phyloP scores from a whole-genome alignment of 2,113 vertebrate species.

The Sturnira hondurensis region DNA sequence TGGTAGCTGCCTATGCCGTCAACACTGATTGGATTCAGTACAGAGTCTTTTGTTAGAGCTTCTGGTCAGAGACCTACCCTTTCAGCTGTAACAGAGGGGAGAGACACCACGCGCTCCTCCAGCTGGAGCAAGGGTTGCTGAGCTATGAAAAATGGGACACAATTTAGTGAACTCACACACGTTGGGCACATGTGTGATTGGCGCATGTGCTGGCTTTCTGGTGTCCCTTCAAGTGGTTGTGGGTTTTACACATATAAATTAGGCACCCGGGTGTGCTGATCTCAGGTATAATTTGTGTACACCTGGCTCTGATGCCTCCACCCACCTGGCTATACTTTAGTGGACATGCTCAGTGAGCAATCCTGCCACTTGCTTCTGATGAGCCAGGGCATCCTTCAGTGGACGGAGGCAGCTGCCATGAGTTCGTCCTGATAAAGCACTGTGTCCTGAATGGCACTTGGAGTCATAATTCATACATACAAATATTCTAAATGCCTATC shows the following conservation, averaged over 20 bases:
- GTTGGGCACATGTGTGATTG: neutral
- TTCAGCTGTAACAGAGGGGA: neutral
- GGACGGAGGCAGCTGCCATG: neutral
- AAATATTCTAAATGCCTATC: neutral
- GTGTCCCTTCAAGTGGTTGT: neutral
- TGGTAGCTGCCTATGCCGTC: neutral
- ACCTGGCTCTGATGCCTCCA: neutral
- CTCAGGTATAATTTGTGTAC: neutral
- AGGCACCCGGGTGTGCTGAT: neutral
- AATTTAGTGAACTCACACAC: neutral
- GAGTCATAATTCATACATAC: neutral
- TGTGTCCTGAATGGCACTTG: neutral
- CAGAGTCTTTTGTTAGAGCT: neutral
- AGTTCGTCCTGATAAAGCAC: neutral
- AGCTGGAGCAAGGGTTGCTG: neutral
- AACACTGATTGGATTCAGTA: neutral
- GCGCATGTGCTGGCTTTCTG: neutral
- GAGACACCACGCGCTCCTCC: neutral
- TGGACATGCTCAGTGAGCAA: neutral
- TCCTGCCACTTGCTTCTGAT: neutral
- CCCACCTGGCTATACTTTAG: neutral
- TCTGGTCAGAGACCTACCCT: neutral
- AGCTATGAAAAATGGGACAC: neutral
- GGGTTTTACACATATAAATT: neutral
- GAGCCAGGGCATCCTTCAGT: neutral